phyloP scores from a whole-genome alignment of 2,113 vertebrate genomes.

The Turnix velox region DNA sequence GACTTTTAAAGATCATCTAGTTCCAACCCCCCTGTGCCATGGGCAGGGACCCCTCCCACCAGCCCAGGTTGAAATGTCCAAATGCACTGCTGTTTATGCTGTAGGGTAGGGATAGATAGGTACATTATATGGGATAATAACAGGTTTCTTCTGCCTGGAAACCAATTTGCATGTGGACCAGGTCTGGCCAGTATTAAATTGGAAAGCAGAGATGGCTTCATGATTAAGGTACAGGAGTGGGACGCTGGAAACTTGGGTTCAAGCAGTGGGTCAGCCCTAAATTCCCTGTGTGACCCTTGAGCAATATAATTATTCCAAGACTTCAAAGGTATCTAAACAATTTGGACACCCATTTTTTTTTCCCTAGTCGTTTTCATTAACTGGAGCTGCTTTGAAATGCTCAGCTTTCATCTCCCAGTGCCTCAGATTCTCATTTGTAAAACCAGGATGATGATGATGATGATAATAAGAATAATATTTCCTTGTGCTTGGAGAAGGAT shows the following conservation, averaged over 20 bases:
- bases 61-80: no score
- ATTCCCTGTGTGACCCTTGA: constrained; percentile 61
- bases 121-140: constrained; percentile 34
- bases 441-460: no score
- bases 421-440: constrained; percentile 49
- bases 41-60: no score
- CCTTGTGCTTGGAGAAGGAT: neutral
- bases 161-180: constrained; percentile 44
- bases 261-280: constrained; percentile 58
- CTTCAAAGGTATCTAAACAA: constrained; percentile 66
- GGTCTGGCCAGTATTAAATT: constrained; percentile 60
- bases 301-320: constrained; percentile 50
- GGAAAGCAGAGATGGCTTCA: constrained; percentile 53
- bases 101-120: constrained; percentile 33
- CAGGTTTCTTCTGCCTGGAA: constrained; percentile 7
- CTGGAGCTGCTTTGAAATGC: constrained; percentile 63
- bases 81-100: constrained; percentile 48
- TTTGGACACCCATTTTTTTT: constrained; percentile 65
- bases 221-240: constrained; percentile 55
- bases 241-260: constrained; percentile 59
- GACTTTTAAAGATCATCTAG: no score
- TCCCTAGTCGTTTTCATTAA: constrained; percentile 67
- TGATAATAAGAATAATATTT: constrained; percentile 30
- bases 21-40: no score
- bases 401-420: constrained; percentile 52